phyloP scores from a whole-genome alignment of 2,888 invertebrate species.

The Oxyteleia sp. region DNA sequence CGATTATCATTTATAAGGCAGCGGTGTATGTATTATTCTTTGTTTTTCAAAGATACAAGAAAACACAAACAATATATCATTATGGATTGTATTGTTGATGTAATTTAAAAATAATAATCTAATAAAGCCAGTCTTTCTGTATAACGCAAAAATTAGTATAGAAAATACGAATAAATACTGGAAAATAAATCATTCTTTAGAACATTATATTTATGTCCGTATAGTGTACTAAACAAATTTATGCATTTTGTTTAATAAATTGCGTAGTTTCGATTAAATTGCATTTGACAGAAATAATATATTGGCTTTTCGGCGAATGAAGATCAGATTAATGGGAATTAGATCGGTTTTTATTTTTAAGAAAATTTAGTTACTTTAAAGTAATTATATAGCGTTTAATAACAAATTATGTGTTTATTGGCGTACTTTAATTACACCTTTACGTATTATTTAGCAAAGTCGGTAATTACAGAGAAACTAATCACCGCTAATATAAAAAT shows the following conservation, averaged over 20 bases:
- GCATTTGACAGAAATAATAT: neutral
- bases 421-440: no score
- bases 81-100: no score
- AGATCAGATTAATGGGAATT: neutral
- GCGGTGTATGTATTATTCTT: neutral
- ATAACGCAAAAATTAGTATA: neutral
- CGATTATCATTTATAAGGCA: neutral
- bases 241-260: constrained; percentile 5
- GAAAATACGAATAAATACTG: neutral
- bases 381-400: no score
- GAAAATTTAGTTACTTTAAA: no score
- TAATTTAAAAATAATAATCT: no score
- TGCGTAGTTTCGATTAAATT: neutral
- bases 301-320: neutral
- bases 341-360: neutral
- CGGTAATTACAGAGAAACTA: no score
- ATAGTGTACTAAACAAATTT: neutral
- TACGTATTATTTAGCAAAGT: no score
- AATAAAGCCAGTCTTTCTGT: no score
- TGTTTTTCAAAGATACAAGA: neutral
- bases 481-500: no score
- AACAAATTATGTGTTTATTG: no score
- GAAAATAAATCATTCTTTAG: neutral
- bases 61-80: no score
- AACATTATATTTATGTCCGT: constrained; percentile 2